Evolutionary conservation across 2,888 invertebrate species (phyloP), one percentile per base, ranked within the genome.

Genomic region (Harpalus rufipes): DNA sequence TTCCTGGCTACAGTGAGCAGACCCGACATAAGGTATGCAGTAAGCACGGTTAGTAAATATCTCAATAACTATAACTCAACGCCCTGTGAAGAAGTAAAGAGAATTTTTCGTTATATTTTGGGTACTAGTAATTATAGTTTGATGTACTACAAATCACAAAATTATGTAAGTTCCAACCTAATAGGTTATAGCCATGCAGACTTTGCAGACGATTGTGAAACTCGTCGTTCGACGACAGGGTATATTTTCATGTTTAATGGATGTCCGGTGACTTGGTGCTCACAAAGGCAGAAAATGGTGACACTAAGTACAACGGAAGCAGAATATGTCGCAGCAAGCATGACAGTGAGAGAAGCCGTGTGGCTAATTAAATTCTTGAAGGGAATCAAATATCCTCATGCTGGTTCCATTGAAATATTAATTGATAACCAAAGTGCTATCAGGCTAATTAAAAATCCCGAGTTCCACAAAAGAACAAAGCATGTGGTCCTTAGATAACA

Each of bases 251-350:
- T 85, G 0, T 58, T 86, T 18, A 81, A 83, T 32, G 74, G 78
- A 21, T 86, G 85, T 12, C 56, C 86, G 6, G 74, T 87, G 1
- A 84, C 87, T 0, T 87, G 86, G 86, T 81, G 44, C 0, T 85
- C 74, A 21, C 85, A 86, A 14, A 44, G 86, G 7, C 87, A 87
- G 65, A 85, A 86, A 82, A 85, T 16, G 7, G 51, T 88, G 12
- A 87, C 87, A 0, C 59, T 88, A 12, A 88, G 87, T 1, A 88
- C 88, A 0, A 88, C 87, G 1, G 88, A 89, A n/a, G n/a, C n/a
- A n/a, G n/a, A n/a, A n/a, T n/a, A n/a, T n/a, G n/a, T n/a, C n/a
- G n/a, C n/a, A n/a, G 41, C 41, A 41, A 41, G 41, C 41, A 41
- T 41, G 41, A 41, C 41, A 41, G 41, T 41, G 5, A 41, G 41